A percentile compares a stretch with the other conserved stretches of the same genome.
phyloP scores from a whole-genome alignment of 2,888 invertebrate genomes.

The Tenodera sinensis region DNA sequence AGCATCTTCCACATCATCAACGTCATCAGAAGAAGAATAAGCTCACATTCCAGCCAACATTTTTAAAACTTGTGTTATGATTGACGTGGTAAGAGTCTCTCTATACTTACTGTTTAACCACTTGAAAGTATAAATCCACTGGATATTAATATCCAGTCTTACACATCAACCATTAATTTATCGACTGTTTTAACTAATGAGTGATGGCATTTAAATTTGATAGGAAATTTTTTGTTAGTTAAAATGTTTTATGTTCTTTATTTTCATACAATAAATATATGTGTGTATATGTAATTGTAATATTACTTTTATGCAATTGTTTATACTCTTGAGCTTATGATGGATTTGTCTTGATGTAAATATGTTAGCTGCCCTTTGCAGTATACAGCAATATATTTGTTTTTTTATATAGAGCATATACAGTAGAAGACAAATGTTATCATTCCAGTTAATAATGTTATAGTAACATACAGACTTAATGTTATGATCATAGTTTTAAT shows the following conservation, averaged over 20 bases:
- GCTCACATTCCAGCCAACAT: background rate
- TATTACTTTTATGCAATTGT: background rate
- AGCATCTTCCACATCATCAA: conserved; percentile 50
- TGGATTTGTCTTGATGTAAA: background rate
- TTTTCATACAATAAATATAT: background rate
- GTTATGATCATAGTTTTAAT: background rate
- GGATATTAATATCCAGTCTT: background rate
- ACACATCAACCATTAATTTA: background rate
- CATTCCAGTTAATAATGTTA: background rate
- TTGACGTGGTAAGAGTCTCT: background rate
- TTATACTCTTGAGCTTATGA: background rate
- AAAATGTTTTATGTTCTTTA: background rate
- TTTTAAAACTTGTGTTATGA: background rate
- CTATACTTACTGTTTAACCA: background rate
- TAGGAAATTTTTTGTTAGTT: background rate
- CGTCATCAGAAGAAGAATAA: conserved; percentile 34
- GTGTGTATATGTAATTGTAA: background rate
- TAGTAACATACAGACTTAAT: background rate
- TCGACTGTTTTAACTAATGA: background rate
- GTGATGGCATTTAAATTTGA: background rate
- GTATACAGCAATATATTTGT: background rate
- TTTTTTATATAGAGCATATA: background rate
- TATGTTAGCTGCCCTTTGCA: background rate
- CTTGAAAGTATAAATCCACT: background rate
- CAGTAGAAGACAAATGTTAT: background rate